Conservation (phyloP, 2,888 invertebrate genomes). For the Caenorhabditis imperialis region DNA sequence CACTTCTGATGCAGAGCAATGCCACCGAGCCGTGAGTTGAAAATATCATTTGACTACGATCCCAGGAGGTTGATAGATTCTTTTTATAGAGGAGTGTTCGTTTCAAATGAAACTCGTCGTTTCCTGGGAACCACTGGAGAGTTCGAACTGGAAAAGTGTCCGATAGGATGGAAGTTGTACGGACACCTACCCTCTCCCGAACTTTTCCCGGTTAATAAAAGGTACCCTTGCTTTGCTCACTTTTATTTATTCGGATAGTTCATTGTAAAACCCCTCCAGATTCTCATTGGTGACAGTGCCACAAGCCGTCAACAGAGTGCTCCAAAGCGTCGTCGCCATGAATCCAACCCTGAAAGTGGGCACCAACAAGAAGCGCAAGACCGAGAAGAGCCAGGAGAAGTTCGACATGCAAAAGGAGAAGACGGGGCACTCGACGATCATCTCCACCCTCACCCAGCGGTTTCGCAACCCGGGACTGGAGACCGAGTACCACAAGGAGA, state of each 20-base stretch:
- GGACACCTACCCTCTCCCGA: constrained; percentile 40
- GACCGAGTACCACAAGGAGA: constrained; percentile 71
- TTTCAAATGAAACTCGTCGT: constrained; percentile 61
- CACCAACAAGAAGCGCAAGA: constrained; percentile 54
- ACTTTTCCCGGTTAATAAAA: constrained; percentile 60
- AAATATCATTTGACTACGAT: no score
- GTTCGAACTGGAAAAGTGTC: constrained; percentile 52
- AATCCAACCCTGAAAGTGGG: constrained; percentile 54
- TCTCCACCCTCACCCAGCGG: constrained; percentile 27
- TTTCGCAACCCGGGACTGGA: constrained; percentile 47
- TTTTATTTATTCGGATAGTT: neutral
- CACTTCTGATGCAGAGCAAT: constrained; percentile 68
- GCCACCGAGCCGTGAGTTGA: constrained; percentile 56
- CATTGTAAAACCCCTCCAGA: constrained; percentile 54
- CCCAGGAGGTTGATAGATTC: no score
- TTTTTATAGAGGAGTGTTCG: constrained; percentile 62
- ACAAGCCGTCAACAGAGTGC: constrained; percentile 74
- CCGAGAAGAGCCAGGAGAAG: constrained; percentile 34
- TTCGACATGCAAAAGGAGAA: constrained; percentile 48
- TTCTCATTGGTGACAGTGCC: constrained; percentile 76
- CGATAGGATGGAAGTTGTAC: constrained; percentile 53
- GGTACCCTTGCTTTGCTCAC: constrained; percentile 20
- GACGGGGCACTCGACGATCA: constrained; percentile 32
- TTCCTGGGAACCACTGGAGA: constrained; percentile 45
- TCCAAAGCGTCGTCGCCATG: constrained; percentile 62